Base-by-base conservation (phyloP, 2,113 vertebrate genomes). In the Cololabis saira region DNA sequence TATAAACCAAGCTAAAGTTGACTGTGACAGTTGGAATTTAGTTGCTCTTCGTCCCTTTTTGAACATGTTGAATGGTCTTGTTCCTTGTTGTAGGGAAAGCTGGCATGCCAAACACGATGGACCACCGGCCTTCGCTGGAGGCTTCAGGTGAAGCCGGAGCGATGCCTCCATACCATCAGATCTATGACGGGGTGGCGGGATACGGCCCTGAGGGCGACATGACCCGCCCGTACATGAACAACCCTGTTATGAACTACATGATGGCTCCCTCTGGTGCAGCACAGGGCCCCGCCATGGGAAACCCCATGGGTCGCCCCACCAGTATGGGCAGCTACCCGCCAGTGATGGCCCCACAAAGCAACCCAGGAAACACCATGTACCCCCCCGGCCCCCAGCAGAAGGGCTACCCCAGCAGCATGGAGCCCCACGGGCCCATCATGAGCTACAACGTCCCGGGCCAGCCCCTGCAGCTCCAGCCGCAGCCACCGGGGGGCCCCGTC, bases 191-290 rank as follows among this genome's bases (percentile, higher is more conserved):
- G 11, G 75, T 92, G 0, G 68, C 42, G 54, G 92, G 70, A 3
- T 97, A 96, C 61, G 92, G 92, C 58, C 89, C 91, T n/a, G 95
- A 97, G 75, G 82, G 93, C 11, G 96, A 98, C 8, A 93, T 95
- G 78, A 81, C 95, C 17, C 89, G 94, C 75, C 89, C 93, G 0
- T 99, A 98, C 67, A 92, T 96, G 89, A 81, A 84, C 2, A 84
- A 92, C 0, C 88, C 93, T 1, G 89, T 92, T 3, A 92, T 94
- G 87, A 97, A 96, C 90, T 98, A 96, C 81, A 93, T 94, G 92
- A 92, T 98, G 78, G 91, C 95, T 15, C 94, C 96, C 0, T 85
- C 95, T 27, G 78, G 80, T 40, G 64, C 93, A 68, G 81, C 93
- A 0, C 96, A 95, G 87, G 87, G 94, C 49, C 80, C 94, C 1